Conservation (phyloP, 2,797 vertebrate species). For the Tokudaia muenninki region DNA sequence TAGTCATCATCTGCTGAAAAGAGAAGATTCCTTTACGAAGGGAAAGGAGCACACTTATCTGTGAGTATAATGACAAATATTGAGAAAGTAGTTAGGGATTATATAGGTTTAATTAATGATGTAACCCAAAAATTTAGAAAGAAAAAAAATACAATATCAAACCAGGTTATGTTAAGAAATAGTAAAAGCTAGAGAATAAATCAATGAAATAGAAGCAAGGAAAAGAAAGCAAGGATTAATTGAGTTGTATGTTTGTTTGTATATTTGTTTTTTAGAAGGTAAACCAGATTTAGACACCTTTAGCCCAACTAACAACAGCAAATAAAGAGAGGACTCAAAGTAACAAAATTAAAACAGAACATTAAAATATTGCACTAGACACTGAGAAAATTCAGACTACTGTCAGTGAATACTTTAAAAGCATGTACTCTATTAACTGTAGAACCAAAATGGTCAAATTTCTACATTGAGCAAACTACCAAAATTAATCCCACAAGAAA, state of each 20-base stretch:
- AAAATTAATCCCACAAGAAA: not conserved
- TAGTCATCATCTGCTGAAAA: not conserved
- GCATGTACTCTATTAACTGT: not conserved
- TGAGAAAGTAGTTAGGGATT: not conserved
- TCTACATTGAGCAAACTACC: not conserved
- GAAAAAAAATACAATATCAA: not conserved
- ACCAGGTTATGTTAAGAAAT: not conserved
- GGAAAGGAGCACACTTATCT: not conserved
- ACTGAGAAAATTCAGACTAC: not conserved
- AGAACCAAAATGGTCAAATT: not conserved
- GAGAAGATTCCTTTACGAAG: too few relatives aligned
- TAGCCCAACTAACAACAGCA: not conserved
- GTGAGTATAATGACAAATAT: not conserved
- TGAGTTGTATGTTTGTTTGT: not conserved
- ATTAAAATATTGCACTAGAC: too few relatives aligned
- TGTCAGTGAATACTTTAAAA: not conserved
- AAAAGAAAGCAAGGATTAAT: not conserved
- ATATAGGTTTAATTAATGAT: not conserved
- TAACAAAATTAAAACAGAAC: not conserved
- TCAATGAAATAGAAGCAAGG: not conserved
- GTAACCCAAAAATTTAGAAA: not conserved
- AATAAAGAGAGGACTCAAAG: not conserved
- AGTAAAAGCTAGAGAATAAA: not conserved
- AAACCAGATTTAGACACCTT: too few relatives aligned
- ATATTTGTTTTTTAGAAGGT: not conserved